These are phyloP conservation scores for Phalloptychus januarius DNA, from an alignment of 2,797 vertebrate genomes.

Conservation along the genomic window DNA sequence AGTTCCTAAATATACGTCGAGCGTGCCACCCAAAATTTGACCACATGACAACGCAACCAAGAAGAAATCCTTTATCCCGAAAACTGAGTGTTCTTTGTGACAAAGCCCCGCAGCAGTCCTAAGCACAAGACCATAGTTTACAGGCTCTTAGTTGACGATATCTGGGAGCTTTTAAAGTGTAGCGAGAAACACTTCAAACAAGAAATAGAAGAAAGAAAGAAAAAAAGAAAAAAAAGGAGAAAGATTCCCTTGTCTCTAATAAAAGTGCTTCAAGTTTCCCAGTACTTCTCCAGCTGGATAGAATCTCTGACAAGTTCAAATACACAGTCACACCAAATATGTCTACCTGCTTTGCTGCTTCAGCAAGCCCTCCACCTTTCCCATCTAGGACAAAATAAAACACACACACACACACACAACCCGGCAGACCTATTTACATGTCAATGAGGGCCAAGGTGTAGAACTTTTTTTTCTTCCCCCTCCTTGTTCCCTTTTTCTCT, in stretches of 20 bases:
- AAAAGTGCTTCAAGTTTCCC: constrained; percentile 23
- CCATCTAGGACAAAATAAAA: constrained; percentile 60
- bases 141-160: constrained; percentile 62
- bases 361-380: constrained; percentile 53
- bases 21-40: constrained; percentile 31
- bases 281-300: constrained; percentile 10
- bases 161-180: constrained; percentile 40
- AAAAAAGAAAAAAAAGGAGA: constrained; percentile 16
- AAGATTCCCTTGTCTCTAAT: constrained; percentile 37
- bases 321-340: constrained; percentile 13
- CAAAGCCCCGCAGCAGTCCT: constrained; percentile 46
- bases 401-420: no score
- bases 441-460: constrained; percentile 61
- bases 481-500: constrained; percentile 10
- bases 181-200: constrained; percentile 42
- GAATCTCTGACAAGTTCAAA: constrained; percentile 18
- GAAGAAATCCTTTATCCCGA: constrained; percentile 58
- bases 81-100: constrained; percentile 51
- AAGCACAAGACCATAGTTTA: constrained; percentile 54
- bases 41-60: constrained; percentile 52
- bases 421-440: constrained; percentile 75
- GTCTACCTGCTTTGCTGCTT: constrained; percentile 34
- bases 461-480: constrained; percentile 13
- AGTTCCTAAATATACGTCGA: constrained; percentile 42
- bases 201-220: background rate